A percentile compares a stretch with the other conserved stretches of the same genome.
Conservation (phyloP, 2,113 vertebrate genomes). For the Oreochromis spilurus region DNA sequence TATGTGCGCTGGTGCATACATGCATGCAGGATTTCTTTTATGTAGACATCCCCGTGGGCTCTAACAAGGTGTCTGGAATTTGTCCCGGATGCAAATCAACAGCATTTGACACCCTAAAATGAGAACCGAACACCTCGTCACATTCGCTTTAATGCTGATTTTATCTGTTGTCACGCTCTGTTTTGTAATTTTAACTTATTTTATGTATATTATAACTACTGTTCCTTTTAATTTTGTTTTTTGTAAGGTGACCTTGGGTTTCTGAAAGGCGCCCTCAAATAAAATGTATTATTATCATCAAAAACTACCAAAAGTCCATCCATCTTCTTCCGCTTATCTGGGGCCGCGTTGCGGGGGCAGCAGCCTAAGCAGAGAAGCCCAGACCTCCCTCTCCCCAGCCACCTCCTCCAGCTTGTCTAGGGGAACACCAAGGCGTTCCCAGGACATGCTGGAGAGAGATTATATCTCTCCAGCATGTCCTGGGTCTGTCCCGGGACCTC, state of each 20-base stretch:
- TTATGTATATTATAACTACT: too few species aligned
- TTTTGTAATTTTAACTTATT: too few species aligned
- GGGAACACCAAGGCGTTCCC: accelerated
- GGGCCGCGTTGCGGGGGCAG: accelerated
- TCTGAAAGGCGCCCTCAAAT: too few species aligned
- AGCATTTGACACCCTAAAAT: not conserved
- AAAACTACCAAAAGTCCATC: not conserved
- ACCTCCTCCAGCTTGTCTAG: accelerated
- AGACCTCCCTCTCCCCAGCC: not conserved
- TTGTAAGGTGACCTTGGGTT: too few species aligned
- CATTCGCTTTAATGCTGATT: too few species aligned
- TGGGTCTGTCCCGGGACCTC: accelerated
- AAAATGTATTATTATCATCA: too few species aligned
- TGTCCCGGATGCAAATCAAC: not conserved
- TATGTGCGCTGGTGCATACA: not conserved
- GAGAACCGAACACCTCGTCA: not conserved
- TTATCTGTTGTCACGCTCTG: too few species aligned
- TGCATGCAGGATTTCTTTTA: not conserved
- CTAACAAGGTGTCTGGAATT: not conserved
- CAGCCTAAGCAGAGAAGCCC: not conserved
- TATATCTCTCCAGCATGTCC: not conserved
- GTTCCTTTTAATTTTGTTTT: too few species aligned
- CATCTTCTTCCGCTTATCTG: not conserved
- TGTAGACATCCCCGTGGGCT: not conserved
- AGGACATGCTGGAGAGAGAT: too few species aligned